Base-by-base conservation (phyloP, 2,797 vertebrate genomes). In the Rhyacichthys aspro region DNA sequence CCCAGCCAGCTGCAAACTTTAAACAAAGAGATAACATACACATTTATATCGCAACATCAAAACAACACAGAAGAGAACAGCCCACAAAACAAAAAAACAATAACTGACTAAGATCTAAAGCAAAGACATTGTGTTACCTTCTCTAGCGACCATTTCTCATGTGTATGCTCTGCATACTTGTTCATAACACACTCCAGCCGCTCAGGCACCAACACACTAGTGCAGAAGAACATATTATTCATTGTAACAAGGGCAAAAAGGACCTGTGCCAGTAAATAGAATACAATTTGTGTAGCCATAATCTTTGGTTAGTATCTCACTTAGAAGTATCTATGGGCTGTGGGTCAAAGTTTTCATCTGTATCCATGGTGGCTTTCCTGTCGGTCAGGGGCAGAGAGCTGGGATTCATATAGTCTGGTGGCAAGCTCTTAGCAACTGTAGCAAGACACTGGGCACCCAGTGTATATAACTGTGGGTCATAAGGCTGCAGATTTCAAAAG, bases 81-180 rank as follows among this genome's bases (percentile, higher is more conserved):
- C 66, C 56, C 12, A 67, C 43, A 63, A 23, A 43, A 34, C 37
- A 56, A 9, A 63, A 18, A 33, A 46, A 57, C 17, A 5, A 43
- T 67, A 11, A 38, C 48, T 9, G 16, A 47, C 12, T 60, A n/a
- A 58, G 3, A 53, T 68, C 12, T 48, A 32, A 79, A 17, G 28
- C 55, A 57, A 41, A 55, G 57, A 54, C 33, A 42, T 7, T 47
- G 18, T 37, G 16, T 11, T 54, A 98, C 97, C 96, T 97, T 98
- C 78, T 98, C 95, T 84, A 96, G 93, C 43, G 96, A 97, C 97
- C 97, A 98, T 62, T 95, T 97, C 84, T 98, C 97, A 45, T 98
- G 97, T 67, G 94, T 93, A 42, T 98, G 96, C 69, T 97, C 95
- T 36, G 96, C 95, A 11, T 96, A 98, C 78, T 96, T 98, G 86